These are phyloP conservation scores for Garrulus glandarius DNA, from an alignment of 2,797 vertebrate genomes.

Conservation along the genomic window DNA sequence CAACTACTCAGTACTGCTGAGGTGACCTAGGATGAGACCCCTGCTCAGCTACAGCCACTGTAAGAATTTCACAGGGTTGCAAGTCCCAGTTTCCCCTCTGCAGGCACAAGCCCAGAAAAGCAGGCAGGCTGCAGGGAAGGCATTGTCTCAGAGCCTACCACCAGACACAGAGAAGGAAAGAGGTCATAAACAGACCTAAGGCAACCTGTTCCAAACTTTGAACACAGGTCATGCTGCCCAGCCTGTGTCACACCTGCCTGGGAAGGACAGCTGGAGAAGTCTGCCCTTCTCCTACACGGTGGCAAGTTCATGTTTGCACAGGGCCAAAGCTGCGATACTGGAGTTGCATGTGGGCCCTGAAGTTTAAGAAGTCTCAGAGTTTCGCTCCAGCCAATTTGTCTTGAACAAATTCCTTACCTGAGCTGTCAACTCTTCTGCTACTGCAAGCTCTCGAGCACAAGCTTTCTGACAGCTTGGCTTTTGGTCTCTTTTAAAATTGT, in stretches of 20 bases:
- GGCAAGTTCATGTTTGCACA: neutral
- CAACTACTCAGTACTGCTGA: neutral
- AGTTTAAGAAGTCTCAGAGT: neutral
- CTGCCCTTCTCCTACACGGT: neutral
- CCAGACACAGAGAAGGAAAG: neutral
- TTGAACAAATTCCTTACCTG: neutral
- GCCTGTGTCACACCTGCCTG: neutral
- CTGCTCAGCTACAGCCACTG: neutral
- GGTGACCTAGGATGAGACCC: neutral
- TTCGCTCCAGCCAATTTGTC: neutral
- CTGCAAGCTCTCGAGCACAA: neutral
- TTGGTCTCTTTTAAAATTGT: neutral
- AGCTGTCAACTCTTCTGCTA: neutral
- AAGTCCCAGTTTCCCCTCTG: neutral
- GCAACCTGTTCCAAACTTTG: neutral
- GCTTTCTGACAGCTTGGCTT: neutral
- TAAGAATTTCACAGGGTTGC: neutral
- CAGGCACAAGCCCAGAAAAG: neutral
- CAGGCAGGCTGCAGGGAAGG: neutral
- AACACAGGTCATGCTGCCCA: neutral
- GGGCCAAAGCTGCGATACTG: neutral
- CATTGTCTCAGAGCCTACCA: neutral
- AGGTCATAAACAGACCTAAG: neutral
- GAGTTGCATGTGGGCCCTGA: fast-evolving
- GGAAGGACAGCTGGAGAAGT: neutral